Conservation (phyloP, 2,797 vertebrate genomes). For the Falco naumanni region DNA sequence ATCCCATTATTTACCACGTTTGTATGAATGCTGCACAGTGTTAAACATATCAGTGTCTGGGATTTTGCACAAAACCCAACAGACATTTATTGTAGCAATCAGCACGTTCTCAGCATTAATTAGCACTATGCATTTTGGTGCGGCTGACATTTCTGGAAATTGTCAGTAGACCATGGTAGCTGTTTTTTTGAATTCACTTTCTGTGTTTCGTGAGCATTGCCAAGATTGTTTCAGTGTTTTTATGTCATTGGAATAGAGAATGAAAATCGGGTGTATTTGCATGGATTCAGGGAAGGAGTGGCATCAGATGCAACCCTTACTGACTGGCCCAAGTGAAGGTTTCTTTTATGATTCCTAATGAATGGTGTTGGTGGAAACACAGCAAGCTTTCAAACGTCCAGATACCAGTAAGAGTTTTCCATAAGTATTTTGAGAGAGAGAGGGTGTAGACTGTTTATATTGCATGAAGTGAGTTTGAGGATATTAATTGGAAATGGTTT, state of each 20-base stretch:
- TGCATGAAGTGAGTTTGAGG: neutral
- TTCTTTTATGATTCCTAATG: neutral
- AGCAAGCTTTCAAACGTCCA: neutral
- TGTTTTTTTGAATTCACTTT: neutral
- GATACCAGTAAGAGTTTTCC: neutral
- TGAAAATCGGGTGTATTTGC: neutral
- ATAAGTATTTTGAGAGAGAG: neutral
- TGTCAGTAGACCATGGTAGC: neutral
- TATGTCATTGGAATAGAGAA: neutral
- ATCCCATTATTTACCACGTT: neutral
- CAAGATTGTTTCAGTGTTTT: neutral
- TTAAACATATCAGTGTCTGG: neutral
- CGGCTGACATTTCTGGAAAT: neutral
- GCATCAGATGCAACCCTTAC: neutral
- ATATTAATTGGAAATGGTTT: constrained; percentile 14
- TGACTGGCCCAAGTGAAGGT: neutral
- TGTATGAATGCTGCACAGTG: neutral
- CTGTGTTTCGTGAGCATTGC: neutral
- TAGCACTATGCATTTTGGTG: neutral
- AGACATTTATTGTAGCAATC: neutral
- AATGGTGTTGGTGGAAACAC: neutral
- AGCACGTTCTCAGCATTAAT: neutral
- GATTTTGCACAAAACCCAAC: neutral
- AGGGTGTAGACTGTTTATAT: neutral
- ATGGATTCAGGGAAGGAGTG: neutral